Percentiles rank a stretch among this genome's conserved stretches.
Evolutionary conservation across 2,888 invertebrate species (phyloP).

Genomic region (Xanthorhoe designata): DNA sequence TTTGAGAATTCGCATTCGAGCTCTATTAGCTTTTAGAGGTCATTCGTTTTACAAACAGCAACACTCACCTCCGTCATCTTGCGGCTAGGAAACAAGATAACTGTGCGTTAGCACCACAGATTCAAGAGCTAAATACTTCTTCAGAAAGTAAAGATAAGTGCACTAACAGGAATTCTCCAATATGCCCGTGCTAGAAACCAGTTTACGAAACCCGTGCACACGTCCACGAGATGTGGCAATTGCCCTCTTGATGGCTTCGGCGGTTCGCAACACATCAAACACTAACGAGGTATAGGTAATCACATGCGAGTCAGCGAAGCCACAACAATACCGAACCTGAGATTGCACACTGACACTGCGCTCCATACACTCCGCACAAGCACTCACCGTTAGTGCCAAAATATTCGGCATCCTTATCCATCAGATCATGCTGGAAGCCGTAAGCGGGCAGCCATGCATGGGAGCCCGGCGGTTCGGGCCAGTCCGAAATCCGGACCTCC

Average conservation of each 20-base stretch:
- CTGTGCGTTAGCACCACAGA: slow-evolving; percentile 21
- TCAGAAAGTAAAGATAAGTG: slow-evolving; percentile 30
- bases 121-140: slow-evolving; percentile 27
- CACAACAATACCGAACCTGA: slow-evolving; percentile 53
- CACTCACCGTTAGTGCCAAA: slow-evolving; percentile 87
- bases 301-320: slow-evolving; percentile 52
- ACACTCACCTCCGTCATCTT: slow-evolving; percentile 28
- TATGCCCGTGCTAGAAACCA: slow-evolving; percentile 42
- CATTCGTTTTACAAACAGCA: slow-evolving; percentile 25
- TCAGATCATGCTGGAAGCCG: slow-evolving; percentile 89
- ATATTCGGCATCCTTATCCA: slow-evolving; percentile 87
- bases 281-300: slow-evolving; percentile 37
- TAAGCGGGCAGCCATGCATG: slow-evolving; percentile 93
- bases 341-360: slow-evolving; percentile 46
- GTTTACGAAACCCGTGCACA: slow-evolving; percentile 45
- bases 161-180: slow-evolving; percentile 36
- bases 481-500: slow-evolving; percentile 88
- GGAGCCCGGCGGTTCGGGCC: slow-evolving; percentile 89
- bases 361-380: slow-evolving; percentile 44
- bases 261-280: slow-evolving; percentile 40
- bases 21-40: slow-evolving; percentile 24
- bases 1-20: slow-evolving; percentile 27
- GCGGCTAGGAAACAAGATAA: slow-evolving; percentile 9
- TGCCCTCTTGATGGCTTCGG: slow-evolving; percentile 42
- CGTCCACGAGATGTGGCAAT: slow-evolving; percentile 46